phyloP scores from a whole-genome alignment of 1,140 invertebrate genomes.

The Pollicipes pollicipes region DNA sequence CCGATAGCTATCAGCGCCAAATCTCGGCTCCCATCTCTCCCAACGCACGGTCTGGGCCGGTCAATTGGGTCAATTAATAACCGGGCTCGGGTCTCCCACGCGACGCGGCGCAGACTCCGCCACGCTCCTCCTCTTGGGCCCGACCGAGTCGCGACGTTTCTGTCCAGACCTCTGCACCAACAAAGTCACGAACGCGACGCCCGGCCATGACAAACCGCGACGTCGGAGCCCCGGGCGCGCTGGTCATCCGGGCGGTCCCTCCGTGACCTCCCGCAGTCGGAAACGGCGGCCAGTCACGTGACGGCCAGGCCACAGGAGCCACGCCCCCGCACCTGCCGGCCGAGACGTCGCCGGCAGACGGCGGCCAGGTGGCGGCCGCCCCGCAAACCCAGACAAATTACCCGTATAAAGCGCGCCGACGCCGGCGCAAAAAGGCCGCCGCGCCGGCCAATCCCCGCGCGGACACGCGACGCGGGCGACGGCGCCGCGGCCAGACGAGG shows the following conservation, averaged over 20 bases:
- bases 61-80: not conserved
- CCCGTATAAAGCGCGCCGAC: not conserved
- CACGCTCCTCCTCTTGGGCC: too few relatives aligned
- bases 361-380: not conserved
- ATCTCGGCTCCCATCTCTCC: not conserved
- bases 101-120: too few relatives aligned
- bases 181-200: too few relatives aligned
- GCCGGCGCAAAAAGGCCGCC: not conserved
- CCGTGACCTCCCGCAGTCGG: not conserved
- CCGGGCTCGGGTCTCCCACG: too few relatives aligned
- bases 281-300: not conserved
- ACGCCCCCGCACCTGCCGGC: not conserved
- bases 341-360: too few relatives aligned
- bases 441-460: too few relatives aligned
- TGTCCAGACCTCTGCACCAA: too few relatives aligned
- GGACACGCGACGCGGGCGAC: not conserved
- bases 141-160: too few relatives aligned
- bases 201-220: too few relatives aligned
- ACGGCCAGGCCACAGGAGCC: not conserved
- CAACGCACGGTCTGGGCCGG: not conserved
- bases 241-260: too few relatives aligned
- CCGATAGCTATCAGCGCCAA: not conserved
- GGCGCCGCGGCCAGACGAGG: not conserved
- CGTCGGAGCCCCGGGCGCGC: too few relatives aligned
- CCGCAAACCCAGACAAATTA: not conserved